These are phyloP conservation scores for Forbesichthys papilliferus DNA, from an alignment of 2,113 vertebrate species.

Conservation along the genomic window DNA sequence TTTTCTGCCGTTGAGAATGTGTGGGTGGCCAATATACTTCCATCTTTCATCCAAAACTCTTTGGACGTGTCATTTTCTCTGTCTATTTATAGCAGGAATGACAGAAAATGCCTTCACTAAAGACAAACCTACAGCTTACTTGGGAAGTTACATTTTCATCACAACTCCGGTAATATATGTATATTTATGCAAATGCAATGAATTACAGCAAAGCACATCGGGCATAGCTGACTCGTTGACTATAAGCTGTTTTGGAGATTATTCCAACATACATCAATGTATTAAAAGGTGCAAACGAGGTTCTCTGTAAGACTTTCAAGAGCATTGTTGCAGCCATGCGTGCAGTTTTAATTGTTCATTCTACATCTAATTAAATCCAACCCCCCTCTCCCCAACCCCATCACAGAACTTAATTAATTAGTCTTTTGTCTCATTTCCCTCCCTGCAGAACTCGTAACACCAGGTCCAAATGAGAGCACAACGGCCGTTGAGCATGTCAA, in stretches of 20 bases:
- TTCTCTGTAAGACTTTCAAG: constrained; percentile 14
- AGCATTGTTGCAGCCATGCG: constrained; percentile 19
- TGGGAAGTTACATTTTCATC: constrained; percentile 4
- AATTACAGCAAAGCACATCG: not conserved
- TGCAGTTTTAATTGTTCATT: constrained; percentile 64
- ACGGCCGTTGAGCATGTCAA: constrained; percentile 45
- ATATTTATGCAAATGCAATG: constrained; percentile 3
- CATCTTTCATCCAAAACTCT: constrained; percentile 18
- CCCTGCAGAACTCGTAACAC: constrained; percentile 55
- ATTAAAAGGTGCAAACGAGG: constrained; percentile 47
- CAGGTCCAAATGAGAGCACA: constrained; percentile 38
- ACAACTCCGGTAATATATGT: not conserved
- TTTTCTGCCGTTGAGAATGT: constrained; percentile 1
- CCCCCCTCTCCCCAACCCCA: constrained; percentile 27
- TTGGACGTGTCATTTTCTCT: constrained; percentile 5
- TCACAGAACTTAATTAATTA: constrained; percentile 49
- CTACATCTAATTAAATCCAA: constrained; percentile 54
- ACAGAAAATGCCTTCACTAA: constrained; percentile 21
- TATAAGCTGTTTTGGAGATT: not conserved
- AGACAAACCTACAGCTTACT: constrained; percentile 16
- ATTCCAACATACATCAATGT: constrained; percentile 16
- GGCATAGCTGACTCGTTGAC: not conserved
- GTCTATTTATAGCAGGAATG: constrained; percentile 40
- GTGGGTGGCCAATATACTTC: not conserved
- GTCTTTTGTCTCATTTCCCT: constrained; percentile 53